Conservation (phyloP, 2,888 invertebrate genomes). For the Andrena trimmerana region DNA sequence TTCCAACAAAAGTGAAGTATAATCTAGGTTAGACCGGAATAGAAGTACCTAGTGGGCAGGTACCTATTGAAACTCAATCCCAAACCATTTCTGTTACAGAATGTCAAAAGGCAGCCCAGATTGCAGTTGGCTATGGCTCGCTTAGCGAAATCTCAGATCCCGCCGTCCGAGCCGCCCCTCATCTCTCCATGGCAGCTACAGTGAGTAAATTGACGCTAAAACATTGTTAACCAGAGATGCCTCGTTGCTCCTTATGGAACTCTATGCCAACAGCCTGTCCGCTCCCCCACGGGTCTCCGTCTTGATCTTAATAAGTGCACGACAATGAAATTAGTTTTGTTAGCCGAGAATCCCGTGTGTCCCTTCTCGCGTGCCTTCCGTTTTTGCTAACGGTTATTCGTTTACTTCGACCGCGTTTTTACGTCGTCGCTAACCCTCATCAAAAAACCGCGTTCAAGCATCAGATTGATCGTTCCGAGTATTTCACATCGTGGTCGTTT, state of each 20-base stretch:
- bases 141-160: constrained; percentile 67
- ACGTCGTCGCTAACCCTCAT: constrained; percentile 36
- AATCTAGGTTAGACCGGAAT: too few species aligned
- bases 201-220: constrained; percentile 72
- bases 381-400: constrained; percentile 24
- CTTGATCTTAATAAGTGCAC: constrained; percentile 55
- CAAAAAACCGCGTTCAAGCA: constrained; percentile 14
- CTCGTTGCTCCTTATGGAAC: constrained; percentile 49
- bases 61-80: background rate
- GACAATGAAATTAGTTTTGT: constrained; percentile 57
- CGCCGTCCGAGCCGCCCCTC: constrained; percentile 68
- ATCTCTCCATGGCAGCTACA: constrained; percentile 77
- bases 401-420: constrained; percentile 10
- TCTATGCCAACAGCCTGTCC: constrained; percentile 38
- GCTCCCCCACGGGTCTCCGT: constrained; percentile 12
- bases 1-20: too few species aligned
- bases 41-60: too few species aligned
- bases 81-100: constrained; percentile 46
- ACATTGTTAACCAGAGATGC: constrained; percentile 35
- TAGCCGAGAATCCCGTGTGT: constrained; percentile 38
- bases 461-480: constrained; percentile 3
- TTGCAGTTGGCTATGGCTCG: constrained; percentile 74
- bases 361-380: constrained; percentile 9
- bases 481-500: too few species aligned
- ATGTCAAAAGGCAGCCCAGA: constrained; percentile 68